Percentiles rank a stretch among this genome's conserved stretches.
phyloP scores from a whole-genome alignment of 2,888 invertebrate species.

The Pecten maximus region DNA sequence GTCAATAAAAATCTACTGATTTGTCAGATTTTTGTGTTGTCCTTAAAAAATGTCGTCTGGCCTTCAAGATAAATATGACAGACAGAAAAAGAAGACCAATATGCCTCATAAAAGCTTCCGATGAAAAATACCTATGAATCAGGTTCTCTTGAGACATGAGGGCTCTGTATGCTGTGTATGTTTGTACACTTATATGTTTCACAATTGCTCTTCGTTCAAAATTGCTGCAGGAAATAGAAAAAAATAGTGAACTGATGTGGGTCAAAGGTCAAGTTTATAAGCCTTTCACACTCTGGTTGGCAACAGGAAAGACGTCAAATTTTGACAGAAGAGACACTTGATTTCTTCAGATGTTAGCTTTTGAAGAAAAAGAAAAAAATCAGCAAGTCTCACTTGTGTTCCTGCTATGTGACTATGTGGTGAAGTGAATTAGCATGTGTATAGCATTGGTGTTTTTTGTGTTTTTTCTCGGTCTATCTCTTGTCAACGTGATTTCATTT shows the following conservation, averaged over 20 bases:
- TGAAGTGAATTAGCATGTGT: background rate
- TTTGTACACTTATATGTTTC: background rate
- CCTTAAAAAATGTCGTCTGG: background rate
- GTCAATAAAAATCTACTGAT: background rate
- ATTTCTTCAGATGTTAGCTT: conserved; percentile 15
- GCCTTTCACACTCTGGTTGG: background rate
- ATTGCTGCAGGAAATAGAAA: background rate
- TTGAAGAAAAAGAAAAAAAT: background rate
- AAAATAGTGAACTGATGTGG: background rate
- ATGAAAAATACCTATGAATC: background rate
- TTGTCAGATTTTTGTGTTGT: background rate
- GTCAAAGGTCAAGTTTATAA: background rate
- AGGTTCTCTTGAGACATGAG: background rate
- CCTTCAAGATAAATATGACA: background rate
- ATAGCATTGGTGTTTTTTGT: background rate
- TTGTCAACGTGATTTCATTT: background rate
- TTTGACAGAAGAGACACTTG: background rate
- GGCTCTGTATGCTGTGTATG: background rate
- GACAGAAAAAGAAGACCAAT: background rate
- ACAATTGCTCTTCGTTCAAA: background rate
- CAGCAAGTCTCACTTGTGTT: background rate
- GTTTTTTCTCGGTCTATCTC: background rate
- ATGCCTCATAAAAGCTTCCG: background rate
- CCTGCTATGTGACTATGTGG: background rate
- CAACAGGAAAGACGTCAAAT: conserved; percentile 4